Evolutionary conservation across 2,797 vertebrate genomes (phyloP).

Genomic region (Australoheros facetus): DNA sequence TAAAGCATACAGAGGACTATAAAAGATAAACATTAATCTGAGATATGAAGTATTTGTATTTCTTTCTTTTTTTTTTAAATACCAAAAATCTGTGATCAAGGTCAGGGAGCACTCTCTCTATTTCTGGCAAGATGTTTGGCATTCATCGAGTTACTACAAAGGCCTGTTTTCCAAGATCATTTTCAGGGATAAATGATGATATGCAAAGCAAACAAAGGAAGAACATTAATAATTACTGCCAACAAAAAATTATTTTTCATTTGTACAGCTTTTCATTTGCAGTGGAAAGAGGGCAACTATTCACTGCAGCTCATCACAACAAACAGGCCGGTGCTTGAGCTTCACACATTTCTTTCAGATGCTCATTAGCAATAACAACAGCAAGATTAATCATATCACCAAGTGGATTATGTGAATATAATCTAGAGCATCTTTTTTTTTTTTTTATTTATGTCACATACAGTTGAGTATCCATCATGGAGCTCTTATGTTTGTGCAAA

Average conservation of each 20-base stretch:
- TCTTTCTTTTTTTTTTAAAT: neutral
- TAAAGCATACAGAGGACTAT: neutral
- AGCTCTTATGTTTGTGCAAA: neutral
- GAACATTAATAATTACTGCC: neutral
- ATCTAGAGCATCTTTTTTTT: neutral
- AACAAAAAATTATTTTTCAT: conserved; percentile 36
- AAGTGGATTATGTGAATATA: neutral
- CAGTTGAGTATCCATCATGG: neutral
- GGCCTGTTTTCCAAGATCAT: conserved; percentile 10
- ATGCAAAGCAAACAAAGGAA: conserved; percentile 4
- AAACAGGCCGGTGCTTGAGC: neutral
- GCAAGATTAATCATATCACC: neutral
- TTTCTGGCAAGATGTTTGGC: neutral
- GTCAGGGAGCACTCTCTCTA: neutral
- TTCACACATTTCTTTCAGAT: neutral
- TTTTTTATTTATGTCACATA: neutral
- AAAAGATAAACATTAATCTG: neutral
- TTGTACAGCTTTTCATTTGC: neutral
- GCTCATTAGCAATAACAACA: conserved; percentile 2
- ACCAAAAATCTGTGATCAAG: neutral
- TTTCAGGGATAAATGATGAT: conserved; percentile 6
- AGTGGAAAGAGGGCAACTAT: neutral
- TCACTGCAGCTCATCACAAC: conserved; percentile 5
- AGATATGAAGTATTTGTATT: neutral
- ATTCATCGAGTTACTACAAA: neutral